phyloP scores from a whole-genome alignment of 2,888 invertebrate genomes.

The Sericinus montela region DNA sequence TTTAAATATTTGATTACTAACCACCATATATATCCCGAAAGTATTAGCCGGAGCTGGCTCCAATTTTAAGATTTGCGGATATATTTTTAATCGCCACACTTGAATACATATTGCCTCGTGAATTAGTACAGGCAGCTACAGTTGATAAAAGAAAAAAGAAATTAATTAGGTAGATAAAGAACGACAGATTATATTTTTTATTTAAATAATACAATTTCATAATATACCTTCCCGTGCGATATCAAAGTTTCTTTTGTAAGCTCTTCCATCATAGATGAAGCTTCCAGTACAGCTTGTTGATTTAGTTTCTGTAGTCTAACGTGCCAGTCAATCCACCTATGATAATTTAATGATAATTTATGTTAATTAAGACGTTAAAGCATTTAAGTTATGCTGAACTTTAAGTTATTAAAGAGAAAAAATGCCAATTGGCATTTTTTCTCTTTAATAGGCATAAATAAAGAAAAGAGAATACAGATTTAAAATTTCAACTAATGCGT shows the following conservation, averaged over 20 bases:
- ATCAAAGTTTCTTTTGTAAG: conserved; percentile 90
- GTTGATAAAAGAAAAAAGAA: too few relatives aligned
- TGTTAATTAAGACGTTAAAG: too few relatives aligned
- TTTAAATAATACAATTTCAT: too few relatives aligned
- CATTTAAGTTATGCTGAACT: too few relatives aligned
- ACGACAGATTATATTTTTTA: too few relatives aligned
- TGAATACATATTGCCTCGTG: conserved; percentile 90
- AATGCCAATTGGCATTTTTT: too few relatives aligned
- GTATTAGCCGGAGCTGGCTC: conserved; percentile 83
- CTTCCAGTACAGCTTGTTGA: conserved; percentile 92
- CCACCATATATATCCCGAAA: conserved; percentile 88
- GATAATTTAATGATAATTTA: background rate
- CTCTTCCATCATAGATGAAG: conserved; percentile 88
- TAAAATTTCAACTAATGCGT: too few relatives aligned
- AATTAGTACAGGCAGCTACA: conserved; percentile 84
- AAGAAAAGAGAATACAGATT: too few relatives aligned
- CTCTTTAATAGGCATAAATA: too few relatives aligned
- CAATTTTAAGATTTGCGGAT: conserved; percentile 86
- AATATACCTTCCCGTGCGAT: conserved; percentile 83
- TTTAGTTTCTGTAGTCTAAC: conserved; percentile 90
- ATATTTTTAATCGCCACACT: conserved; percentile 91
- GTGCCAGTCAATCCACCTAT: conserved; percentile 90
- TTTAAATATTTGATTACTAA: conserved; percentile 45
- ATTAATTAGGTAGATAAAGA: too few relatives aligned
- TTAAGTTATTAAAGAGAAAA: too few relatives aligned